phyloP scores from a whole-genome alignment of 2,797 vertebrate species.

The Otolemur crassicaudatus region DNA sequence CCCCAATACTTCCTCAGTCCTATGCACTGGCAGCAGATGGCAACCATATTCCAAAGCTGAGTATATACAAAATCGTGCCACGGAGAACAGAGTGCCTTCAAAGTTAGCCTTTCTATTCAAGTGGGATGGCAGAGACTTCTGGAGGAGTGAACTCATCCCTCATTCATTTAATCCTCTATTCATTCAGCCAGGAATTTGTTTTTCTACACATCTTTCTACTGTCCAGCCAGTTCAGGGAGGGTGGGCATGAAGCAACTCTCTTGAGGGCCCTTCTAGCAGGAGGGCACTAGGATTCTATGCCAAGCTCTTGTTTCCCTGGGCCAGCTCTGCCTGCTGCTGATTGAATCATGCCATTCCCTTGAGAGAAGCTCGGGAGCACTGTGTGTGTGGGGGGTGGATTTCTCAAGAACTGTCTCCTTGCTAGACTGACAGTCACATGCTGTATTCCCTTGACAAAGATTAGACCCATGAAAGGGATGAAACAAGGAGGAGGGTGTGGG shows the following conservation, averaged over 20 bases:
- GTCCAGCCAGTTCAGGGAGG: slow-evolving; percentile 60
- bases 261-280: slow-evolving; percentile 55
- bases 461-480: neutral
- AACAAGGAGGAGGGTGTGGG: slow-evolving; percentile 58
- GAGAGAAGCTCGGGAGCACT: slow-evolving; percentile 38
- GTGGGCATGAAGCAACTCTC: slow-evolving; percentile 57
- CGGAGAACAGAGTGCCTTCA: slow-evolving; percentile 75
- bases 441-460: slow-evolving; percentile 42
- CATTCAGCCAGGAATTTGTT: slow-evolving; percentile 73
- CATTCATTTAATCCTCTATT: slow-evolving; percentile 75
- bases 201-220: slow-evolving; percentile 70
- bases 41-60: slow-evolving; percentile 73
- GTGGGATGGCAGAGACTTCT: slow-evolving; percentile 69
- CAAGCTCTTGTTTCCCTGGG: slow-evolving; percentile 58
- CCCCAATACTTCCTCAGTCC: slow-evolving; percentile 65
- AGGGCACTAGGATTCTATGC: slow-evolving; percentile 51
- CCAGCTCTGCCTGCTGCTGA: slow-evolving; percentile 55
- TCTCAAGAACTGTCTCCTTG: slow-evolving; percentile 53
- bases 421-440: slow-evolving; percentile 45
- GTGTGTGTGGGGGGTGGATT: neutral
- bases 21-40: slow-evolving; percentile 72
- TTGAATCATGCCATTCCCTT: slow-evolving; percentile 51
- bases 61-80: slow-evolving; percentile 55
- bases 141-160: slow-evolving; percentile 73
- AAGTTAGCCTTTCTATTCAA: slow-evolving; percentile 79